phyloP scores from a whole-genome alignment of 2,888 invertebrate species.

The Diarsia brunnea region DNA sequence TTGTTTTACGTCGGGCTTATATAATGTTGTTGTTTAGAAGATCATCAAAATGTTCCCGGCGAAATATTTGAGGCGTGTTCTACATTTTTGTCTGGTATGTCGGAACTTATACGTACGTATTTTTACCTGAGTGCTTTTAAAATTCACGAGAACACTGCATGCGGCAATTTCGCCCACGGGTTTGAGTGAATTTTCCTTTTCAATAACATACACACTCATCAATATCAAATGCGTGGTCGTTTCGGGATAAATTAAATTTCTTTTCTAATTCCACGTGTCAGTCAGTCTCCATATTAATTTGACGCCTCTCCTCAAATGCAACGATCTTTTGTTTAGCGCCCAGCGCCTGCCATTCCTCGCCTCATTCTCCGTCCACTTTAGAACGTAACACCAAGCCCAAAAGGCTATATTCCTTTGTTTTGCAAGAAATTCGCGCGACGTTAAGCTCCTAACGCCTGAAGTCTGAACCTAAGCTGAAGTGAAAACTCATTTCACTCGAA shows the following conservation, averaged over 20 bases:
- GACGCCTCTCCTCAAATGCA: conserved; percentile 63
- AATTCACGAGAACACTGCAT: conserved; percentile 8
- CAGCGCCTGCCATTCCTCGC: conserved; percentile 26
- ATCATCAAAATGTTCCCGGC: conserved; percentile 42
- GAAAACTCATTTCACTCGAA: conserved; percentile 58
- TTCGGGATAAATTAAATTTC: conserved; percentile 35
- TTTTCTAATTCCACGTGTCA: conserved; percentile 14
- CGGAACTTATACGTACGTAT: conserved; percentile 2
- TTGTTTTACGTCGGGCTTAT: conserved; percentile 47
- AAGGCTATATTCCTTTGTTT: conserved; percentile 46
- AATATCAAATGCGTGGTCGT: conserved; percentile 13
- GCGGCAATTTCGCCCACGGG: conserved; percentile 5
- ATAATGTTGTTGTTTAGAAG: conserved; percentile 47
- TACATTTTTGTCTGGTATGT: conserved; percentile 7
- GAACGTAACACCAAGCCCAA: conserved; percentile 44
- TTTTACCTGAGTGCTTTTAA: conserved; percentile 36
- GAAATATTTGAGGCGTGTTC: conserved; percentile 32
- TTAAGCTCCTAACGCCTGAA: conserved; percentile 35
- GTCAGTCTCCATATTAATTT: conserved; percentile 44
- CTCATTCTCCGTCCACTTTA: conserved; percentile 18
- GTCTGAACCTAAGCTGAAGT: conserved; percentile 42
- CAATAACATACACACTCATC: conserved; percentile 8
- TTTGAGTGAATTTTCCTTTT: conserved; percentile 21
- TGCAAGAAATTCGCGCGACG: conserved; percentile 5
- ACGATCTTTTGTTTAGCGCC: conserved; percentile 67